Conservation (phyloP, 2,113 vertebrate species). For the Symphodus melops region DNA sequence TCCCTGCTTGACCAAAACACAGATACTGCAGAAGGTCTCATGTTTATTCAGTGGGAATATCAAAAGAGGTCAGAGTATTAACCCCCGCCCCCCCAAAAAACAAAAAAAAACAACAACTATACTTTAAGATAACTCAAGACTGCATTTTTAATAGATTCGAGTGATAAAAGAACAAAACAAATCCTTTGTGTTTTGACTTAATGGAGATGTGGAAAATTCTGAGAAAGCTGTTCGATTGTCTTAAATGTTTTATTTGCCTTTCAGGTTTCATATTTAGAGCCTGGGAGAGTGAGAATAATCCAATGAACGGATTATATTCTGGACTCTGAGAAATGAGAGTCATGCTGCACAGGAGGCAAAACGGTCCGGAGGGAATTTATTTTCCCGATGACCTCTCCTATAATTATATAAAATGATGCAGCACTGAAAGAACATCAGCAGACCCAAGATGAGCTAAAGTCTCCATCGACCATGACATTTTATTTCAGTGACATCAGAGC, state of each 20-base stretch:
- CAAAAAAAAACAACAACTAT: neutral
- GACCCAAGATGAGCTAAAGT: neutral
- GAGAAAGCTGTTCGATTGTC: neutral
- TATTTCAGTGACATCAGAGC: neutral
- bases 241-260: neutral
- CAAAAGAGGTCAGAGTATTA: constrained; percentile 5
- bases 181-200: no score
- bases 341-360: constrained; percentile 9
- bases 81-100: neutral
- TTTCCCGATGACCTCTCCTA: constrained; percentile 15
- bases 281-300: constrained; percentile 16
- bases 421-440: constrained; percentile 6
- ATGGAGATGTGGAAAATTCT: no score
- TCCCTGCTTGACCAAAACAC: constrained; percentile 49
- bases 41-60: constrained; percentile 29
- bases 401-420: constrained; percentile 48
- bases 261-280: neutral
- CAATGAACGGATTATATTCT: neutral
- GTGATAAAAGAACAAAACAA: neutral
- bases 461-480: neutral
- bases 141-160: neutral
- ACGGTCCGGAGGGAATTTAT: constrained; percentile 2
- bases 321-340: constrained; percentile 17
- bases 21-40: constrained; percentile 24
- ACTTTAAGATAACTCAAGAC: neutral